Evolutionary conservation across 2,113 vertebrate species (phyloP), one percentile per base, ranked within the genome.

Genomic region (Ameiurus melas): DNA sequence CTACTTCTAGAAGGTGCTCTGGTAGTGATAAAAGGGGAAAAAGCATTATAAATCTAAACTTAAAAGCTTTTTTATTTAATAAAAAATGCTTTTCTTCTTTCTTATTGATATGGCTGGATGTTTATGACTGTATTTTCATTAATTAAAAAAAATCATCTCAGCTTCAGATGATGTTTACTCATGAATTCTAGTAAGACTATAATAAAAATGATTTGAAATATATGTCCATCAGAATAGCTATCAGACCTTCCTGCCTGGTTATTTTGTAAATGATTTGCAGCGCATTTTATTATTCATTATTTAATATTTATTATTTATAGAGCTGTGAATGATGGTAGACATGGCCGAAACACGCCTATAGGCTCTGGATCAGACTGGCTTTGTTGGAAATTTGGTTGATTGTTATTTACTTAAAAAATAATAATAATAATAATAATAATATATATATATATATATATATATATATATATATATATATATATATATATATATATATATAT

Each of bases 351-450:
- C 87, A 85, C 89, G 84, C 71, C 66, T 84, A 91, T 84, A 81
- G 58, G 66, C 89, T 86, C 90, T 86, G 83, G 88, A 87, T 89
- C 91, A 57, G 86, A 89, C 88, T 92, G 90, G 90, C 89, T 90
- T 91, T 82, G 36, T 86, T 79, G 43, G 75, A 86, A 87, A 77
- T 58, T 70, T 60, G 13, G 20, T 51, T 58, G 82, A 71, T 17
- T 47, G 53, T 62, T 85, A 58, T 81, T 73, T 51, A n/a, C 60
- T 58, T 53, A 8, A 7, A 47, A n/a, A n/a, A n/a, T n/a, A n/a
- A n/a, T n/a, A n/a, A n/a, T n/a, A n/a, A n/a, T n/a, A n/a, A n/a
- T n/a, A n/a, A n/a, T n/a, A n/a, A n/a, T n/a, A n/a, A 47, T 43
- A 43, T 43, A 43, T 43, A 43, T 43, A 43, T 43, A 43, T 43